These are phyloP conservation scores for Anhinga anhinga DNA, from an alignment of 2,113 vertebrate species.

Conservation along the genomic window DNA sequence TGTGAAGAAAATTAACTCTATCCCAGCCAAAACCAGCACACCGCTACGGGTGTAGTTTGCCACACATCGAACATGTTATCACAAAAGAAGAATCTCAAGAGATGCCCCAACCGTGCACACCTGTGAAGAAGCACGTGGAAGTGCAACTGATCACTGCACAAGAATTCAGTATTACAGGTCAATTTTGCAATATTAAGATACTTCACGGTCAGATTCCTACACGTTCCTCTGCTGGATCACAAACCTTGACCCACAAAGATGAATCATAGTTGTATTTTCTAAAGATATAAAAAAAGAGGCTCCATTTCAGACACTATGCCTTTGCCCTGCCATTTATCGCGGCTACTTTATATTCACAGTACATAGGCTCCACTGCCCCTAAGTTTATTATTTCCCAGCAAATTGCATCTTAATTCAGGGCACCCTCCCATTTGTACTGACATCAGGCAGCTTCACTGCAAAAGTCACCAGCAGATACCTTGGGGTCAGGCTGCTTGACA, in stretches of 20 bases:
- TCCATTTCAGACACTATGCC: not conserved
- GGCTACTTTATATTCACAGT: not conserved
- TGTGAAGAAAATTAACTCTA: no score
- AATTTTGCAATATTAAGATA: not conserved
- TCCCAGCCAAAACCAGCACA: no score
- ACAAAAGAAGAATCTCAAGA: not conserved
- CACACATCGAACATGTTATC: fast-evolving
- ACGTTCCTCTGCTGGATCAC: not conserved
- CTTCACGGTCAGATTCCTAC: not conserved
- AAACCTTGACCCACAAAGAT: not conserved
- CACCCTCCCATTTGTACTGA: not conserved
- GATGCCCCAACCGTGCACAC: not conserved
- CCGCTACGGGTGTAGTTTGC: not conserved
- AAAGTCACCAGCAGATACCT: not conserved
- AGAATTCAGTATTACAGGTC: not conserved
- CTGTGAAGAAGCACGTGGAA: not conserved
- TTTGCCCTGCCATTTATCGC: not conserved
- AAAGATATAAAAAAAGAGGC: not conserved
- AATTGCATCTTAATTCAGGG: not conserved
- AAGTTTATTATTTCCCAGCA: not conserved
- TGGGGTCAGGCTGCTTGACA: not conserved
- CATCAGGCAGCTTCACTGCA: not conserved
- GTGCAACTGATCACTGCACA: not conserved
- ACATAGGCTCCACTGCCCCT: not conserved
- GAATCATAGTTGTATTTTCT: not conserved